phyloP scores from a whole-genome alignment of 2,888 invertebrate genomes.

The Kryphioiulus occultus region DNA sequence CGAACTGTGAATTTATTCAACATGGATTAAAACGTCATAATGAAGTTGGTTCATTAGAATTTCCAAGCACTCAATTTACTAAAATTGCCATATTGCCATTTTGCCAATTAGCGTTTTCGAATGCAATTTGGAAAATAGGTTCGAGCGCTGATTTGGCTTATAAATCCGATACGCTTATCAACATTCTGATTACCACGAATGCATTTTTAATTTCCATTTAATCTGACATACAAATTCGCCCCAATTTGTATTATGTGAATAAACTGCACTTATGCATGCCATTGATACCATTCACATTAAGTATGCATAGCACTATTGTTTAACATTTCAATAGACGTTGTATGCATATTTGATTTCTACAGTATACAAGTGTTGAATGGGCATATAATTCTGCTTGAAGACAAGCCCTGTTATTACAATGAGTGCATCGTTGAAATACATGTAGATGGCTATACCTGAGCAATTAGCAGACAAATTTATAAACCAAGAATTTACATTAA shows the following conservation, averaged over 20 bases:
- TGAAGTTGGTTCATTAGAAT: too few relatives aligned
- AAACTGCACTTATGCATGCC: too few relatives aligned
- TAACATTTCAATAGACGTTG: background rate
- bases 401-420: background rate
- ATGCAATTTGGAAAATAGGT: too few relatives aligned
- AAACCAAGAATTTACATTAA: background rate
- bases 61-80: too few relatives aligned
- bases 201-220: background rate
- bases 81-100: too few relatives aligned
- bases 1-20: too few relatives aligned
- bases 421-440: background rate
- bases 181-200: background rate
- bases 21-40: too few relatives aligned
- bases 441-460: background rate
- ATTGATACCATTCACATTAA: too few relatives aligned
- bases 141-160: background rate
- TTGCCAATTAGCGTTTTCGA: too few relatives aligned
- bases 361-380: too few relatives aligned
- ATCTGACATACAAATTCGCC: background rate
- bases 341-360: background rate
- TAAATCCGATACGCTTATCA: background rate
- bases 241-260: too few relatives aligned
- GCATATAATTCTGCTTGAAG: background rate
- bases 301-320: background rate
- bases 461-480: background rate